These are phyloP conservation scores for Cosmorhoe ocellata DNA, from an alignment of 2,888 invertebrate species.

Conservation along the genomic window DNA sequence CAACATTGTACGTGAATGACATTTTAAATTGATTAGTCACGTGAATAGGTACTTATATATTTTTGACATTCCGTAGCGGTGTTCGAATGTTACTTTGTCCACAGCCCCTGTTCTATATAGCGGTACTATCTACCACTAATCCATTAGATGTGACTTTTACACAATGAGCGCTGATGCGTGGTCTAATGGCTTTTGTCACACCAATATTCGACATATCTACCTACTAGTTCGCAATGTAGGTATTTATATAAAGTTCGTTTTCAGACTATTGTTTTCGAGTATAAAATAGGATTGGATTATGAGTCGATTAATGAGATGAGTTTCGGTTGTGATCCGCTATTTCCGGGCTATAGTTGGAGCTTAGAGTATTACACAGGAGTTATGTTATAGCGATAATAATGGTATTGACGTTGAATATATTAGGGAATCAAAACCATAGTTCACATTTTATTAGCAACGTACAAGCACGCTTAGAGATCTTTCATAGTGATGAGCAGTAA, in stretches of 20 bases:
- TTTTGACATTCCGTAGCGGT: too few species aligned
- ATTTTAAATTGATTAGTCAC: too few species aligned
- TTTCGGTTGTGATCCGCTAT: conserved; percentile 5
- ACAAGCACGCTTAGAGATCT: too few species aligned
- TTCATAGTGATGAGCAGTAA: too few species aligned
- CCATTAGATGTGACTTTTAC: conserved; percentile 73
- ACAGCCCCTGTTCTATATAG: not conserved
- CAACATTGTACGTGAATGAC: too few species aligned
- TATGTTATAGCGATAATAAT: conserved; percentile 8
- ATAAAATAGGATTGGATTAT: conserved; percentile 21
- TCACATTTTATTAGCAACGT: not conserved
- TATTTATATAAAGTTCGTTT: conserved; percentile 21
- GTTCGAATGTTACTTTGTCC: not conserved
- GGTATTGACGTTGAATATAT: conserved; percentile 2
- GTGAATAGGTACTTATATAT: too few species aligned
- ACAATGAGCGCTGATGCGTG: conserved; percentile 57
- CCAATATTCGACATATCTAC: conserved; percentile 19
- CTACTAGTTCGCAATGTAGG: conserved; percentile 7
- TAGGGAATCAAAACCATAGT: not conserved
- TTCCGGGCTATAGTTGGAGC: not conserved
- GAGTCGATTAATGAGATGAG: conserved; percentile 15
- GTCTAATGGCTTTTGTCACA: conserved; percentile 39
- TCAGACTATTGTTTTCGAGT: conserved; percentile 28
- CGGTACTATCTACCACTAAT: conserved; percentile 57
- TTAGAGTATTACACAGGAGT: conserved; percentile 2